A percentile compares a stretch with the other conserved stretches of the same genome.
phyloP scores from a whole-genome alignment of 2,888 invertebrate genomes.

The Phortica magna region DNA sequence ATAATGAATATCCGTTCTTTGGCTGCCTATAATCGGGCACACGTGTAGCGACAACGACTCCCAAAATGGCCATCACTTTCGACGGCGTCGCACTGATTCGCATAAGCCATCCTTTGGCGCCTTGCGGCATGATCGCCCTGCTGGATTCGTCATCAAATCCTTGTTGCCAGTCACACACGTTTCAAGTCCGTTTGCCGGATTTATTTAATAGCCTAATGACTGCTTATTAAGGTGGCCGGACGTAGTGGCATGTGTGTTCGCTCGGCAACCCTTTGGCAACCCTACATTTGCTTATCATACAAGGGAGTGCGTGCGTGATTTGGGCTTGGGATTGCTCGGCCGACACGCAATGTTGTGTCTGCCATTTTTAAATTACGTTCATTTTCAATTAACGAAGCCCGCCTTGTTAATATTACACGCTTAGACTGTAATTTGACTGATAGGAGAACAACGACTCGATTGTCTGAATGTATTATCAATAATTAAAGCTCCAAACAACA shows the following conservation, averaged over 20 bases:
- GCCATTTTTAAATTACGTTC: slow-evolving; percentile 7
- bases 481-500: background rate
- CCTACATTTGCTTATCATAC: background rate
- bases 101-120: background rate
- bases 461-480: slow-evolving; percentile 15
- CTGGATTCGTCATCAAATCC: slow-evolving; percentile 5
- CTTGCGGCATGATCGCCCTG: background rate
- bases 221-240: slow-evolving; percentile 1
- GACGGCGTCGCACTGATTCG: slow-evolving; percentile 22
- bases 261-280: background rate
- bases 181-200: slow-evolving; percentile 5
- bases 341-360: background rate
- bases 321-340: background rate
- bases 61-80: background rate
- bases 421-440: slow-evolving; percentile 4
- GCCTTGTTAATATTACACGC: slow-evolving; percentile 7
- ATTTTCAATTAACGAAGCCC: slow-evolving; percentile 32
- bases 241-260: background rate
- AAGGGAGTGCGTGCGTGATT: too few relatives aligned
- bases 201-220: slow-evolving; percentile 1
- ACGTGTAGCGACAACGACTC: background rate
- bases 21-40: slow-evolving; percentile 2
- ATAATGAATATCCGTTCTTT: slow-evolving; percentile 19
- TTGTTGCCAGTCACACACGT: background rate
- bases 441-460: background rate